These are phyloP conservation scores for Osedax frankpressi DNA, from an alignment of 2,888 invertebrate species.

Conservation along the genomic window DNA sequence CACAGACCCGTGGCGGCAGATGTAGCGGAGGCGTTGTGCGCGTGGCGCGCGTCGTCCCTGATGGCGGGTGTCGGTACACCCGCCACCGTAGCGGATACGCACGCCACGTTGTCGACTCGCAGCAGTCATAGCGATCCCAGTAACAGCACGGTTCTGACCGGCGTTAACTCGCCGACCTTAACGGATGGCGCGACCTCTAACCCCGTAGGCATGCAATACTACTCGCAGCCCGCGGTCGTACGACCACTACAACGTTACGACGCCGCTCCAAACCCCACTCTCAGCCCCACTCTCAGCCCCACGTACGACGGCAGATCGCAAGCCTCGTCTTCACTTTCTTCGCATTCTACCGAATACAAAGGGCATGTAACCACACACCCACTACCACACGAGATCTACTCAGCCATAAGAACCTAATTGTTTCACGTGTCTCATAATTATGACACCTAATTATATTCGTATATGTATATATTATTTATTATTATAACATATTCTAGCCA, in stretches of 20 bases:
- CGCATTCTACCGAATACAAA: not conserved
- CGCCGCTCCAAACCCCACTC: not conserved
- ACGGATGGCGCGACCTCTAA: not conserved
- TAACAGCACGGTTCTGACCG: constrained; percentile 23
- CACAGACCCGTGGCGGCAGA: constrained; percentile 78
- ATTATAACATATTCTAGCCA: too few species aligned
- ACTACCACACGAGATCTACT: too few species aligned
- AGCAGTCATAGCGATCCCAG: constrained; percentile 28
- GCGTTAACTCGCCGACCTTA: not conserved
- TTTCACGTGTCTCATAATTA: too few species aligned
- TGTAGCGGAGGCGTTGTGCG: constrained; percentile 67
- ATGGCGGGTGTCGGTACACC: constrained; percentile 29
- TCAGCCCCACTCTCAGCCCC: not conserved
- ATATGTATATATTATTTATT: too few species aligned
- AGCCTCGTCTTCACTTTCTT: not conserved
- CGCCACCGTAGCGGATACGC: not conserved
- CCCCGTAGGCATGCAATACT: not conserved
- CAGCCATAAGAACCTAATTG: too few species aligned
- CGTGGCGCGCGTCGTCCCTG: constrained; percentile 51
- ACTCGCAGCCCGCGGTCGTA: not conserved
- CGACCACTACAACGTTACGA: not conserved
- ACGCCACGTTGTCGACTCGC: not conserved
- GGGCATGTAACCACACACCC: too few species aligned
- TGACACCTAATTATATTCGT: too few species aligned
- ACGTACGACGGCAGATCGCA: not conserved